Conservation (phyloP, 1,140 invertebrate genomes). For the Formica exsecta region DNA sequence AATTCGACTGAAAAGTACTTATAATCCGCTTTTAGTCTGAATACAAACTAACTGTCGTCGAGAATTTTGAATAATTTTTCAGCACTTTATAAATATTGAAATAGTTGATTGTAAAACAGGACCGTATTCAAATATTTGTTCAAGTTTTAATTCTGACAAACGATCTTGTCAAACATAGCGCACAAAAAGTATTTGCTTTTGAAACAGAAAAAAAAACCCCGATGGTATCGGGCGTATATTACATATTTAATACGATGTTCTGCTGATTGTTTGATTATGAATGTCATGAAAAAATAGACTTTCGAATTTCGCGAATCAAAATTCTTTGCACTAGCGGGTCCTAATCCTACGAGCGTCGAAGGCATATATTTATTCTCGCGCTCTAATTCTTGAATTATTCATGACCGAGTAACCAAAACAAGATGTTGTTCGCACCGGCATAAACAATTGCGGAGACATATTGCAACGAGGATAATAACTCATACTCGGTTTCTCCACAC, state of each 20-base stretch:
- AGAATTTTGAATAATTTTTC: conserved; percentile 22
- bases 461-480: not conserved
- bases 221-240: not conserved
- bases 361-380: not conserved
- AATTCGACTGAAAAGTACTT: conserved; percentile 10
- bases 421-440: conserved; percentile 9
- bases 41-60: not conserved
- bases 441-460: conserved; percentile 5
- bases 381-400: conserved; percentile 31
- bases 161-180: not conserved
- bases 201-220: not conserved
- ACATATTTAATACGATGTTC: not conserved
- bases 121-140: conserved; percentile 5
- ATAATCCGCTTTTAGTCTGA: not conserved
- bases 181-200: not conserved
- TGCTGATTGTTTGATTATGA: conserved; percentile 11
- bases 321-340: not conserved
- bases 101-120: not conserved
- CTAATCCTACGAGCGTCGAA: not conserved
- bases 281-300: conserved; percentile 17
- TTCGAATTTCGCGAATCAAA: not conserved
- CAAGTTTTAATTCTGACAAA: conserved; percentile 9
- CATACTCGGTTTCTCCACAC: not conserved
- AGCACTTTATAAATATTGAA: not conserved
- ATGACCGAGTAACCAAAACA: conserved; percentile 34